Evolutionary conservation across 1,140 invertebrate genomes (phyloP).

Genomic region (Rhagoletis pomonella): DNA sequence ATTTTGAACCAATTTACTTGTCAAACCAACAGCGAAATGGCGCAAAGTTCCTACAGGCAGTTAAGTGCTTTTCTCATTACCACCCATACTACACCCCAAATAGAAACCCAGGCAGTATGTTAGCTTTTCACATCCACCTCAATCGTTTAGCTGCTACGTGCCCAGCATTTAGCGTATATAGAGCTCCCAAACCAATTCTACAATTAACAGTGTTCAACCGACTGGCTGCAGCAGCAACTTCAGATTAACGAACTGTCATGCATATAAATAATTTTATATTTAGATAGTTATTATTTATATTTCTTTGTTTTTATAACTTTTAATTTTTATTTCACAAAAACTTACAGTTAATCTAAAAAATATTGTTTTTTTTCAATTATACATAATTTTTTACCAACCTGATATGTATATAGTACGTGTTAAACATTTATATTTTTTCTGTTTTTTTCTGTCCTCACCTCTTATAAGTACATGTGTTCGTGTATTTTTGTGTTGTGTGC

Average conservation of each 20-base stretch:
- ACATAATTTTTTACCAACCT: not conserved
- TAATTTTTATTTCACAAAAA: not conserved
- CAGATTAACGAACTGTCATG: slow-evolving; percentile 24
- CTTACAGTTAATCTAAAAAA: no score
- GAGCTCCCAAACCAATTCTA: slow-evolving; percentile 23
- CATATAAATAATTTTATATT: not conserved
- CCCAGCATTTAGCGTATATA: not conserved
- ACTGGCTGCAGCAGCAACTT: slow-evolving; percentile 43
- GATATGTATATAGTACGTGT: not conserved
- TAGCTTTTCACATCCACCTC: not conserved
- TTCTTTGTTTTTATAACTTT: not conserved
- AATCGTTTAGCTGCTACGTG: not conserved
- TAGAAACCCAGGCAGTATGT: not conserved
- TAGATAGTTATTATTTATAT: not conserved
- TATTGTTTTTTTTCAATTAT: not conserved
- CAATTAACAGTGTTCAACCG: not conserved
- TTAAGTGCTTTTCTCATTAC: no score
- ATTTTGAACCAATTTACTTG: no score
- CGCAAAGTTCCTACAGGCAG: no score
- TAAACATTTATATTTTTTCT: not conserved
- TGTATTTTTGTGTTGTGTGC: slow-evolving; percentile 38
- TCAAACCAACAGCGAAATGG: no score
- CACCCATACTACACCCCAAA: no score
- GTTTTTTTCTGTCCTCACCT: not conserved
- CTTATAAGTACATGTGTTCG: slow-evolving; percentile 2